Evolutionary conservation across 92 coral and sea anemone genomes (phyloP), one percentile per base, ranked within the genome.

Genomic region (Bergia sp.): DNA sequence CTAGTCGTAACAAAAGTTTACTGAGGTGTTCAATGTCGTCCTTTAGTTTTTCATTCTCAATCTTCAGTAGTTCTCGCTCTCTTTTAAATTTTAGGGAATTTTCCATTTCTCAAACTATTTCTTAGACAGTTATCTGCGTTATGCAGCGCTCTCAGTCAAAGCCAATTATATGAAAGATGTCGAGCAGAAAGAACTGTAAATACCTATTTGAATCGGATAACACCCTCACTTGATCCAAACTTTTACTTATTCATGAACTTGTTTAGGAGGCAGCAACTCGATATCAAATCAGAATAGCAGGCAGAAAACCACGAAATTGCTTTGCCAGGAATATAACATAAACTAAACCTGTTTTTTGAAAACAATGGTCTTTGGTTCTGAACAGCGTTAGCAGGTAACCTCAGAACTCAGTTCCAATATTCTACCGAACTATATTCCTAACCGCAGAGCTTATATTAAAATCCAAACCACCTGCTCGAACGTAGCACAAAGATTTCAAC

Each of bases 1-100:
- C 66, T 7, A 84, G 15, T 6, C 87, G 78, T 73, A 84, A 37
- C 77, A 84, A 36, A 15, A 69, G 58, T 42, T 74, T 84, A 3
- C 45, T 45, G 16, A 84, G 67, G 6, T 84, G 66, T 12, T 84
- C 87, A 10, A 84, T 49, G 36, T 84, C 87, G 64, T 84, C 79
- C 36, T 84, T 84, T 4, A 84, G 79, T 69, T 73, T 72, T 72
- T 84, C 87, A 8, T 84, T 84, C 4, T 84, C 79, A 67, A 69
- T 47, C 41, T 18, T 15, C 29, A 69, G 77, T 45, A 65, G 44
- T 71, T 72, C 87, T 71, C 71, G 87, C 18, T 84, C 79, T 71
- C 79, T 23, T 37, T 15, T 67, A 1, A 67, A 6, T 20, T 72
- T 83, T 1, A 44, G 20, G 7, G 87, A 67, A 47, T 4, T 13